Evolutionary conservation across 2,113 vertebrate genomes (phyloP).

Genomic region (Elgaria multicarinata): DNA sequence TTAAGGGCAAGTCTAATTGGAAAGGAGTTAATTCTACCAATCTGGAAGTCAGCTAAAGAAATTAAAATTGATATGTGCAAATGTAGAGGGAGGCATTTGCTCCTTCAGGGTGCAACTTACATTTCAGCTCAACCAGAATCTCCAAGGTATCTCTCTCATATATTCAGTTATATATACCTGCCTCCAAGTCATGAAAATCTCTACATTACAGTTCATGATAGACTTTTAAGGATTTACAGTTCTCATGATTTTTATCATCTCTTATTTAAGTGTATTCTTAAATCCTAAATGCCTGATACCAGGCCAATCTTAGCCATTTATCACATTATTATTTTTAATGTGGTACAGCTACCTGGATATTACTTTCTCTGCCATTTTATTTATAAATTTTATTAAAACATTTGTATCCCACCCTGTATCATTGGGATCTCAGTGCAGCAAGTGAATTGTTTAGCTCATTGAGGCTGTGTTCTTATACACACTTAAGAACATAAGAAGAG

Average conservation of each 20-base stretch:
- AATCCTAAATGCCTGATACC: neutral
- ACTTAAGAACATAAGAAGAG: too few relatives aligned
- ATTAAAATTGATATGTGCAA: slow-evolving; percentile 55
- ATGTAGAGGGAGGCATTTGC: slow-evolving; percentile 1
- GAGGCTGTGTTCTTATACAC: neutral
- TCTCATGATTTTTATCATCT: slow-evolving; percentile 14
- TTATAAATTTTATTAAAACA: too few relatives aligned
- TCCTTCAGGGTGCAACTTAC: slow-evolving; percentile 43
- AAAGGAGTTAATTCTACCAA: slow-evolving; percentile 63
- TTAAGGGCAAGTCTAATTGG: slow-evolving; percentile 63
- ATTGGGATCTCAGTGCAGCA: too few relatives aligned
- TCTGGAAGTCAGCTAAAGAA: slow-evolving; percentile 49
- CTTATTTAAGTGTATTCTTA: slow-evolving; percentile 15
- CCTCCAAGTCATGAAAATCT: neutral
- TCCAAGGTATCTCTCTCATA: slow-evolving; percentile 2
- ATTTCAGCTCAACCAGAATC: neutral
- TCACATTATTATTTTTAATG: neutral
- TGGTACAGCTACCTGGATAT: neutral
- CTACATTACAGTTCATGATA: neutral
- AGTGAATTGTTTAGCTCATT: neutral
- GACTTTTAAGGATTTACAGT: slow-evolving; percentile 17
- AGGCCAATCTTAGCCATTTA: neutral
- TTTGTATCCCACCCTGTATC: too few relatives aligned
- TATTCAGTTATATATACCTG: neutral
- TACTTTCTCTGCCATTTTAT: neutral